A percentile compares a stretch with the other conserved stretches of the same genome.
phyloP scores from a whole-genome alignment of 2,888 invertebrate species.

The Venusia cambrica region DNA sequence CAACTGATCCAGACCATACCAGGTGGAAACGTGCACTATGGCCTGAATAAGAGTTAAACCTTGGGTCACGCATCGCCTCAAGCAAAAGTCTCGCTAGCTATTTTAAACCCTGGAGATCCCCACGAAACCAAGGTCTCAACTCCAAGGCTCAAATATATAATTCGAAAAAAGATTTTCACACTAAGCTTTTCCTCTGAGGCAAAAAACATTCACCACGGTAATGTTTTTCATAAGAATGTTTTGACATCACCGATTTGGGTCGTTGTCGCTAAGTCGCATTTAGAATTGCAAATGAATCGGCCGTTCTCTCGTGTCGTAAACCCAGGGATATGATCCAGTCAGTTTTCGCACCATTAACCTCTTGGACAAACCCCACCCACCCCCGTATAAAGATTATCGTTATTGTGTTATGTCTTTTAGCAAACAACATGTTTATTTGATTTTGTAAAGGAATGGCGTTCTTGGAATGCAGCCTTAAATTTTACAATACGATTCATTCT shows the following conservation, averaged over 20 bases:
- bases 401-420: slow-evolving; percentile 56
- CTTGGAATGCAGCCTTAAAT: not conserved
- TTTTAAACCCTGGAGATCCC: too few species aligned
- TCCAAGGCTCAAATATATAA: too few species aligned
- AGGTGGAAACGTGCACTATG: too few species aligned
- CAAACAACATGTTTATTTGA: slow-evolving; percentile 33
- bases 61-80: too few species aligned
- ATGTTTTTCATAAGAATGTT: slow-evolving; percentile 27
- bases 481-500: too few species aligned
- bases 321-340: slow-evolving; percentile 78
- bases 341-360: slow-evolving; percentile 79
- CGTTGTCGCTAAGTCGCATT: slow-evolving; percentile 63
- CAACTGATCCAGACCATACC: too few species aligned
- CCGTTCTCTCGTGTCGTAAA: slow-evolving; percentile 78
- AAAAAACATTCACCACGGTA: too few species aligned
- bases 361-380: slow-evolving; percentile 57
- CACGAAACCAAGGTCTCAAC: too few species aligned
- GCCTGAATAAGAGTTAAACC: too few species aligned
- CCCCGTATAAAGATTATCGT: slow-evolving; percentile 53
- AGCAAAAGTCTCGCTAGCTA: too few species aligned
- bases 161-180: too few species aligned
- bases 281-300: slow-evolving; percentile 81
- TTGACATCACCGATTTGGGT: slow-evolving; percentile 34
- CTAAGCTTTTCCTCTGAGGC: too few species aligned
- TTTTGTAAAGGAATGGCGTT: not conserved